Conservation (phyloP, 2,888 invertebrate genomes). For the Drosophila prostipennis region DNA sequence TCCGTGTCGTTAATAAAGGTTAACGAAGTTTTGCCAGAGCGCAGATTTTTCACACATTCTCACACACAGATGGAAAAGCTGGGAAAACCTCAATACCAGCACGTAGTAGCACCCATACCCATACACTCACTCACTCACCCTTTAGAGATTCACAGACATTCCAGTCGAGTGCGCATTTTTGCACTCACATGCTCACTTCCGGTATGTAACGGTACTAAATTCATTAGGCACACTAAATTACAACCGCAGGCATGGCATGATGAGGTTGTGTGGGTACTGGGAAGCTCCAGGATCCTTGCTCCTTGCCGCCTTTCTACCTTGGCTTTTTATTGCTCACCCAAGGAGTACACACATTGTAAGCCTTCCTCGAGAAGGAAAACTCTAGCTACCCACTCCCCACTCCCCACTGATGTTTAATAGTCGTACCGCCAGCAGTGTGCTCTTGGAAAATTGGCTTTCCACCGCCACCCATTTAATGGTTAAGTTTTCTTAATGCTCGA, state of each 20-base stretch:
- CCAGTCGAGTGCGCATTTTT: slow-evolving; percentile 69
- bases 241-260: slow-evolving; percentile 61
- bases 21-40: slow-evolving; percentile 70
- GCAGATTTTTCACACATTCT: slow-evolving; percentile 72
- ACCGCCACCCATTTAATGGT: slow-evolving; percentile 60
- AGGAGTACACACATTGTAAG: slow-evolving; percentile 40
- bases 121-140: slow-evolving; percentile 4
- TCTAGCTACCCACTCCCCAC: not conserved
- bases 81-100: slow-evolving; percentile 22
- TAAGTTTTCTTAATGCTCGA: slow-evolving; percentile 54
- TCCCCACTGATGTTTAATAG: slow-evolving; percentile 62
- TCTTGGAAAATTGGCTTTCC: slow-evolving; percentile 71
- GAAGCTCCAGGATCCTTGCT: not conserved
- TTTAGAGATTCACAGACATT: slow-evolving; percentile 37
- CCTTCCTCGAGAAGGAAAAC: slow-evolving; percentile 10
- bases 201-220: slow-evolving; percentile 78
- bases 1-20: slow-evolving; percentile 72
- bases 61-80: slow-evolving; percentile 6
- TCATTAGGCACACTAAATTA: slow-evolving; percentile 80
- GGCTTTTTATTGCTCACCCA: slow-evolving; percentile 40
- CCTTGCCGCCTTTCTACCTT: slow-evolving; percentile 20
- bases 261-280: slow-evolving; percentile 28
- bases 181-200: slow-evolving; percentile 70
- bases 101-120: slow-evolving; percentile 22
- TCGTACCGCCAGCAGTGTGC: slow-evolving; percentile 63